Evolutionary conservation across 2,113 vertebrate species (phyloP).

Genomic region (Haemorhous mexicanus): DNA sequence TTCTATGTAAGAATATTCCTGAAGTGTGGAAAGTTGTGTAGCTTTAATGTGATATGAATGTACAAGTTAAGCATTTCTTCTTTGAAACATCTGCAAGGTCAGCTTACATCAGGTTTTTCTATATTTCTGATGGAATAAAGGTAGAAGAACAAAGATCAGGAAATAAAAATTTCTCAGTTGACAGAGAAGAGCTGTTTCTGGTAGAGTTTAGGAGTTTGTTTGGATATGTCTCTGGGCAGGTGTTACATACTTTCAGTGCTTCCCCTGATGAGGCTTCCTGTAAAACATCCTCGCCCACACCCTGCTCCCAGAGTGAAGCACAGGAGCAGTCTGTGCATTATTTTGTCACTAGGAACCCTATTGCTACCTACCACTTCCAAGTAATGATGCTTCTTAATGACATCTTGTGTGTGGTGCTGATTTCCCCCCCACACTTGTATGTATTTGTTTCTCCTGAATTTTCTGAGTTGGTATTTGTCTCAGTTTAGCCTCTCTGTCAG

Average conservation of each 20-base stretch:
- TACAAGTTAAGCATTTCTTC: neutral
- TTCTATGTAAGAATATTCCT: neutral
- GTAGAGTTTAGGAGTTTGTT: neutral
- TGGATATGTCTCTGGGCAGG: neutral
- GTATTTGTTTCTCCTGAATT: neutral
- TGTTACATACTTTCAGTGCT: neutral
- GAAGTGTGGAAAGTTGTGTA: neutral
- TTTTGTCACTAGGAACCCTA: neutral
- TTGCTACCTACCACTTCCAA: neutral
- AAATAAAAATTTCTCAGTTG: neutral
- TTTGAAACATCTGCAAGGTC: neutral
- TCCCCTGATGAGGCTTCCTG: neutral
- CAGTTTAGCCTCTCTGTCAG: neutral
- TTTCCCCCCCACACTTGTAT: fast-evolving
- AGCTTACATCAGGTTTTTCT: neutral
- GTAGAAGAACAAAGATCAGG: neutral
- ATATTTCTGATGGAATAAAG: neutral
- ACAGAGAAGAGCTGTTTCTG: neutral
- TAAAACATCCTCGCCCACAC: neutral
- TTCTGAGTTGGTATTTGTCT: neutral
- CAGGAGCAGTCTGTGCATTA: neutral
- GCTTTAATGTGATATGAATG: neutral
- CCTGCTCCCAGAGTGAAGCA: neutral
- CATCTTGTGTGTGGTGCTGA: neutral
- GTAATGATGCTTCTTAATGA: neutral